These are phyloP conservation scores for Melanotaenia pygmaea DNA, from an alignment of 2,797 vertebrate species.

Conservation along the genomic window DNA sequence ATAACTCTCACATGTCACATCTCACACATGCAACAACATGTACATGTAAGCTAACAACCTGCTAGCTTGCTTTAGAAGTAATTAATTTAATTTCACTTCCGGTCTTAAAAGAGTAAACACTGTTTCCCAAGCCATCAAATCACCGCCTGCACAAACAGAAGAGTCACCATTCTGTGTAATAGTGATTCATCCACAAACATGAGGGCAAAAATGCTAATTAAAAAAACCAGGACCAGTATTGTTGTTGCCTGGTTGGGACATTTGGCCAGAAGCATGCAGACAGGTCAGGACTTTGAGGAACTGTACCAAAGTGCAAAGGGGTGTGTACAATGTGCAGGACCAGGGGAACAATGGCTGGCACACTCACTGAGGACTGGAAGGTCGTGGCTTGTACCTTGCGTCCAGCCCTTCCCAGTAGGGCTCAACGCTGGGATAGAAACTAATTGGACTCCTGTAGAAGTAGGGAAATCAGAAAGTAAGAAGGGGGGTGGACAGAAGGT, in stretches of 20 bases:
- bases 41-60: neutral
- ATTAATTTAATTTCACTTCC: neutral
- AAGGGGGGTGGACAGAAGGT: constrained; percentile 44
- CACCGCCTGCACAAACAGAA: neutral
- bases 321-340: constrained; percentile 50
- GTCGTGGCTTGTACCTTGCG: constrained; percentile 73
- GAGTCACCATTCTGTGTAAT: neutral
- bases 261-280: constrained; percentile 60
- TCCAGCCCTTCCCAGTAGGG: constrained; percentile 81
- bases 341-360: constrained; percentile 60
- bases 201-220: neutral
- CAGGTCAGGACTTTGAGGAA: constrained; percentile 44
- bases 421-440: constrained; percentile 80
- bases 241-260: constrained; percentile 51
- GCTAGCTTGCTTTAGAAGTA: neutral
- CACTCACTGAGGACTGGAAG: constrained; percentile 82
- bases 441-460: constrained; percentile 81
- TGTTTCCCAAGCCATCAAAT: neutral
- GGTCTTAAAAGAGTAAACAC: neutral
- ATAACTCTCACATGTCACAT: neutral
- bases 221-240: constrained; percentile 34
- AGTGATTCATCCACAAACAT: neutral
- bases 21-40: neutral
- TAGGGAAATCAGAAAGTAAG: constrained; percentile 65
- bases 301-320: constrained; percentile 53